Conservation (phyloP, 2,113 vertebrate genomes). For the Oreocharis arfaki region DNA sequence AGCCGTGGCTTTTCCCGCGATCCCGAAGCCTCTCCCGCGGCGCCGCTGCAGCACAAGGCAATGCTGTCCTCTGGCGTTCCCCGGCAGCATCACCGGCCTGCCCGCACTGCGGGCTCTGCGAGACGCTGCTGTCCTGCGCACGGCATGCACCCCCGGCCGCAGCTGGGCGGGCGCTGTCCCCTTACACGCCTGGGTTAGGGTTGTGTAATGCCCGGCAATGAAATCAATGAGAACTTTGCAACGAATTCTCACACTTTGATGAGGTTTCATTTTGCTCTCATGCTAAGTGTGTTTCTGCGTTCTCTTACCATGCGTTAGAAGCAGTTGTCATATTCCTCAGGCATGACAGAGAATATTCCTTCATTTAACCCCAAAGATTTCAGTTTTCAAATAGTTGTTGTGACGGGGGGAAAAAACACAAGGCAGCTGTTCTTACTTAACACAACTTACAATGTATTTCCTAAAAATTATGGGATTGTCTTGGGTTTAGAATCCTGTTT, state of each 20-base stretch:
- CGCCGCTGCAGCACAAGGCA: neutral
- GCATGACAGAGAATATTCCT: neutral
- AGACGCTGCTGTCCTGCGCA: neutral
- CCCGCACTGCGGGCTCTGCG: neutral
- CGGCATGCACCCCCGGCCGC: rapidly evolving
- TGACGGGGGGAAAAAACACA: rapidly evolving
- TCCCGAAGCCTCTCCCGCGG: neutral
- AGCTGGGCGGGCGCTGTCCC: rapidly evolving
- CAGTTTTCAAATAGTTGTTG: neutral
- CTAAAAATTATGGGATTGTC: neutral
- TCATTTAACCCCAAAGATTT: neutral
- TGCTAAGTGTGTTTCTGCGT: neutral
- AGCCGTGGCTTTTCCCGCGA: rapidly evolving
- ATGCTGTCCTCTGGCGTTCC: neutral
- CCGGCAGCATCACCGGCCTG: neutral
- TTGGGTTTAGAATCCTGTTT: neutral
- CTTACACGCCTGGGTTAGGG: neutral
- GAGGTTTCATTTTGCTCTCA: rapidly evolving
- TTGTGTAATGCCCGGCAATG: neutral
- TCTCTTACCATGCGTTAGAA: neutral
- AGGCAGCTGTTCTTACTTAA: neutral
- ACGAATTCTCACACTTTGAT: rapidly evolving
- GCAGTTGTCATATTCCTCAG: neutral
- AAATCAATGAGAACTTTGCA: neutral
- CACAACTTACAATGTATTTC: neutral